Base-by-base conservation (phyloP, 2,113 vertebrate genomes). In the Antechinus flavipes region DNA sequence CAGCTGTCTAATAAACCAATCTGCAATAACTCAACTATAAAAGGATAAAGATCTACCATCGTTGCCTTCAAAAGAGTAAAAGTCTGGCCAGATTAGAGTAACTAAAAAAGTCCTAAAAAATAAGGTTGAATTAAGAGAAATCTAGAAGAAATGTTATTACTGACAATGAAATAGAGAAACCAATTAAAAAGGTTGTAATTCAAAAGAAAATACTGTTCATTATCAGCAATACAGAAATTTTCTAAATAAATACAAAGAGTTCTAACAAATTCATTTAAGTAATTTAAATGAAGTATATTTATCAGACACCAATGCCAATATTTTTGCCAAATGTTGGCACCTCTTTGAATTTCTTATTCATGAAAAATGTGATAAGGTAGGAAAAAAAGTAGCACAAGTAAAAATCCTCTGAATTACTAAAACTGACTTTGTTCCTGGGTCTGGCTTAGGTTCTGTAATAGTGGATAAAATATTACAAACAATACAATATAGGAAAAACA, bases 401-500 rank as follows among this genome's bases (percentile, higher is more conserved):
- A 56, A 94, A 95, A 95, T 54, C 54, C 56, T 95, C 92, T 95
- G 90, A 93, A 91, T 93, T 95, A 90, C 90, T 76, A 42, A 93
- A 92, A 95, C 12, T 47, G 52, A 61, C 61, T 95, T 94, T 90
- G 91, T 23, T 94, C 10, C 46, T 92, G 9, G 24, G 91, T 92
- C 84, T 95, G 35, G 9, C 95, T 91, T 94, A 95, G 7, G 94
- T 49, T 68, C 49, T 7, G 6, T 2, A 91, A n/a, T 54, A 68
- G 50, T 93, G 92, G 49, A 93, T n/a, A 1, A 49, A 96, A 91
- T 0, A 47, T 90, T 91, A 11, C 49, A 92, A 11, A 92, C 50
- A 95, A 94, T 58, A 58, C 42, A 54, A 93, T 53, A 89, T 92
- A 54, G 23, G 91, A 3, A 76, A 90, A 95, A 95, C 14, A 76